Evolutionary conservation across 2,888 invertebrate species (phyloP).

Genomic region (Germaria angustata): DNA sequence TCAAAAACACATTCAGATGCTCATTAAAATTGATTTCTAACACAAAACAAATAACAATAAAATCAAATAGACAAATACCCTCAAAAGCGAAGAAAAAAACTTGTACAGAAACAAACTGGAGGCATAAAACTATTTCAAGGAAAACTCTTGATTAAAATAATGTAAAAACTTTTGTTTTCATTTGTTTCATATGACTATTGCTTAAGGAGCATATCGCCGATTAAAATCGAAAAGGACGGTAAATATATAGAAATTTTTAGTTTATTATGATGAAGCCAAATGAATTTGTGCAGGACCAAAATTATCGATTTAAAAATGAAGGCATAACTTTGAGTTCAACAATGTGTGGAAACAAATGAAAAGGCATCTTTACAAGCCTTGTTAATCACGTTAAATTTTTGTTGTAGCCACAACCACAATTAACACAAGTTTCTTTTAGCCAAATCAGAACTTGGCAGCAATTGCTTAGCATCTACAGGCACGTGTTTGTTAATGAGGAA

Average conservation of each 20-base stretch:
- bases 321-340: no score
- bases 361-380: no score
- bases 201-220: background rate
- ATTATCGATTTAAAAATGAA: no score
- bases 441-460: background rate
- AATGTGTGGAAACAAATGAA: no score
- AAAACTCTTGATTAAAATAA: background rate
- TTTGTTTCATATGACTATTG: background rate
- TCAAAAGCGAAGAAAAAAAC: background rate
- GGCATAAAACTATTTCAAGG: conserved; percentile 1
- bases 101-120: conserved; percentile 4
- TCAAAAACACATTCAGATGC: conserved; percentile 17
- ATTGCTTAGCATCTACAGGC: background rate
- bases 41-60: conserved; percentile 6
- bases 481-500: no score
- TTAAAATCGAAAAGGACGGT: no score
- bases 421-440: background rate
- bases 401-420: no score
- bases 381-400: no score
- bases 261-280: no score
- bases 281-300: no score
- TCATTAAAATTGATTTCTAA: conserved; percentile 27
- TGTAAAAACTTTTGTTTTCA: background rate
- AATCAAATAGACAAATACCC: background rate
- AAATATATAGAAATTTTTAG: no score